phyloP scores from a whole-genome alignment of 2,888 invertebrate genomes.

The Caenorhabditis plicata region DNA sequence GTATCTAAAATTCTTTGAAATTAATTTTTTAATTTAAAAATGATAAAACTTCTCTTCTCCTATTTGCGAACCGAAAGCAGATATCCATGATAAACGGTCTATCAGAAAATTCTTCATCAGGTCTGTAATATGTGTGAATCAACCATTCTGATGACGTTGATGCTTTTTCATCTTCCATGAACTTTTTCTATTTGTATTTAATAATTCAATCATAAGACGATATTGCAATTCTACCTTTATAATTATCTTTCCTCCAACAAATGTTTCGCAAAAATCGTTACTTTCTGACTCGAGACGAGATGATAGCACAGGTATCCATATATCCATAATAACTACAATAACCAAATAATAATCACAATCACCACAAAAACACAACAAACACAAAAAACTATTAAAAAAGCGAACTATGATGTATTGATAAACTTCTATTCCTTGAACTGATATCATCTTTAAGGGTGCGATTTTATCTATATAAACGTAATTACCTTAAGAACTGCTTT shows the following conservation, averaged over 20 bases:
- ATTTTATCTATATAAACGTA: no score
- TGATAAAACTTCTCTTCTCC: conserved; percentile 12
- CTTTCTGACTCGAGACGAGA: conserved; percentile 17
- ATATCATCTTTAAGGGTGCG: no score
- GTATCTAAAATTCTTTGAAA: conserved; percentile 6
- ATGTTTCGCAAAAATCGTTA: conserved; percentile 10
- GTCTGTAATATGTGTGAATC: conserved; percentile 22
- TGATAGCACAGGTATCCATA: conserved; percentile 13
- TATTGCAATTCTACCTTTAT: conserved; percentile 8
- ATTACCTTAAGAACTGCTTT: no score
- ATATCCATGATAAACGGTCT: conserved; percentile 25
- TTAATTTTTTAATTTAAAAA: background rate
- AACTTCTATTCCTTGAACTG: no score
- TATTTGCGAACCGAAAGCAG: conserved; percentile 15
- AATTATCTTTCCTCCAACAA: conserved; percentile 28
- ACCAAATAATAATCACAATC: no score
- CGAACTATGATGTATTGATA: no score
- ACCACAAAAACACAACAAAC: no score
- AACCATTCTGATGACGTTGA: conserved; percentile 15
- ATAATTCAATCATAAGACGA: background rate
- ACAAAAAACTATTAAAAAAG: no score
- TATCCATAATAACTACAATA: no score
- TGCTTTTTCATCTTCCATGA: conserved; percentile 11
- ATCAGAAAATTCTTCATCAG: conserved; percentile 15
- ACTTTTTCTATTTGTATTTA: conserved; percentile 20